Evolutionary conservation across 2,888 invertebrate species (phyloP), one percentile per base, ranked within the genome.

Genomic region (Calameuta filiformis): DNA sequence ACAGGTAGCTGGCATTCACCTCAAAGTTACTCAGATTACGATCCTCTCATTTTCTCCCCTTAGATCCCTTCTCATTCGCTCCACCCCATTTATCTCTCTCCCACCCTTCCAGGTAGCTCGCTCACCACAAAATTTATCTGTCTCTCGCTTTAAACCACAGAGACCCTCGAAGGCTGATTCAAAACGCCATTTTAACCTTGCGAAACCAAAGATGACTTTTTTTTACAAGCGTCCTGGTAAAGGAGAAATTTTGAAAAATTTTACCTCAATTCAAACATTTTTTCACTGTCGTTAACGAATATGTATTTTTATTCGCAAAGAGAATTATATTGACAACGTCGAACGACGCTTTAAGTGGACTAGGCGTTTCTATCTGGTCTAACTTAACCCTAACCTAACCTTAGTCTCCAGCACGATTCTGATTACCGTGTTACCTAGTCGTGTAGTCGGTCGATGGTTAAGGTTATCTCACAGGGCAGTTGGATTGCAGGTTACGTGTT

Each of bases 1-100:
- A 86, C 85, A 85, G 87, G 83, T 83, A 85, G 85, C 79, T 86
- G 86, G 86, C 82, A 85, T 85, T 86, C 84, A 81, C 84, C 81
- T 82, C 85, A 85, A 85, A 85, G 86, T 87, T 85, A 85, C 83
- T 84, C 82, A 82, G 84, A 86, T 88, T 85, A 83, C 83, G 81
- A 83, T 86, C 85, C 83, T 84, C 78, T 83, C 83, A 80, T 81
- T 79, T 81, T 79, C 80, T 76, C 76, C 15, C 56, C 40, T n/a
- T 69, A 69, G 69, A 35, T 69, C 33, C 79, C 76, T 81, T 79
- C 81, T 76, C 75, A 75, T 77, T 80, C 79, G 15, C 12, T 35
- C 23, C 73, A 15, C 35, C 34, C 73, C n/a, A 34, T 35, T n/a
- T 34, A 12, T 73, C 31, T 35, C 73, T 31, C 73, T 34, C 33